These are phyloP conservation scores for Bradypus variegatus DNA, from an alignment of 2,797 vertebrate species.

Conservation along the genomic window DNA sequence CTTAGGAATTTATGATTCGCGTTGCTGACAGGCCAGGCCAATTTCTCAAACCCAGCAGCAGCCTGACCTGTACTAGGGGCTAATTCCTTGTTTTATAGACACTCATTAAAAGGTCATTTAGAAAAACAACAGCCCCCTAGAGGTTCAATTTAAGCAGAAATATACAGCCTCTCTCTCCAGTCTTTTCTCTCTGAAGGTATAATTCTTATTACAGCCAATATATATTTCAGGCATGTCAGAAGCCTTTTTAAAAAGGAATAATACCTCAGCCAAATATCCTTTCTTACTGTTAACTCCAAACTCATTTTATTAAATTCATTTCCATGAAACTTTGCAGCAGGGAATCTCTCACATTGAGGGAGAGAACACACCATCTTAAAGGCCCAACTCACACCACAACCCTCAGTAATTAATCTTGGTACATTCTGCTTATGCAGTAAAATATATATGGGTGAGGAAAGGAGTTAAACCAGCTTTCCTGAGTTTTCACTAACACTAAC, in stretches of 20 bases:
- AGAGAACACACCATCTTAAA: neutral
- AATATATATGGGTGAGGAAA: neutral
- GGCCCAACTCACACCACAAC: neutral
- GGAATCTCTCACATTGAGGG: neutral
- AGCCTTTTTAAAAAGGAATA: conserved; percentile 8
- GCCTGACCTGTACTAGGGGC: neutral
- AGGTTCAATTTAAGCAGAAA: neutral
- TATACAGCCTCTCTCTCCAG: neutral
- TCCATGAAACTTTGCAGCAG: conserved; percentile 20
- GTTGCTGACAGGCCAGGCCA: neutral
- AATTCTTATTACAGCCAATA: neutral
- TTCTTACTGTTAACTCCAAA: conserved; percentile 10
- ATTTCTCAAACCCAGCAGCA: neutral
- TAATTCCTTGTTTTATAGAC: conserved; percentile 20
- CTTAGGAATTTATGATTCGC: neutral
- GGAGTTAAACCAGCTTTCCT: neutral
- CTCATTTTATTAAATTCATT: conserved; percentile 20
- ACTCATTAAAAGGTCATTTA: neutral
- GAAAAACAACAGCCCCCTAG: conserved; percentile 4
- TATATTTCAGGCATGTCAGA: neutral
- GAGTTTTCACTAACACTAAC: neutral
- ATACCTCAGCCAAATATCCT: neutral
- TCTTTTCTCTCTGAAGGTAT: neutral
- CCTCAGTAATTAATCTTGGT: neutral
- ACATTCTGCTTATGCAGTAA: neutral